Percentiles rank a stretch among this genome's conserved stretches.
Conservation (phyloP, 2,888 invertebrate species). For the Subacronicta megacephala region DNA sequence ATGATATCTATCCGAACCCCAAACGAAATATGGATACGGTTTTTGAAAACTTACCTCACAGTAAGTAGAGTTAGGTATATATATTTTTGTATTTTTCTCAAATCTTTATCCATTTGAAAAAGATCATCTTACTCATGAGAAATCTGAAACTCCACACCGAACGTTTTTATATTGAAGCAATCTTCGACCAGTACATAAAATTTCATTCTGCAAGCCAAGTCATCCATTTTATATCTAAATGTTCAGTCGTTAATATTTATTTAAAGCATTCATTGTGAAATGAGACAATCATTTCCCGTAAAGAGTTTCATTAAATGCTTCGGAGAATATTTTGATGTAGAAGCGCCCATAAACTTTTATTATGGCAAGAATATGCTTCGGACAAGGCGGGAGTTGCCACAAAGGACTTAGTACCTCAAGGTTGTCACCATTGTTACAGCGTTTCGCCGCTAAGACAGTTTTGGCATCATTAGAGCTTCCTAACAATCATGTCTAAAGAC, state of each 20-base stretch:
- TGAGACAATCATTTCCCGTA: conserved; percentile 50
- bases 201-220: conserved; percentile 34
- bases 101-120: not conserved
- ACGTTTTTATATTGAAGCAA: conserved; percentile 43
- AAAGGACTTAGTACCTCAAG: conserved; percentile 62
- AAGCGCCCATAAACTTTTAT: conserved; percentile 59
- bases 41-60: too few relatives aligned
- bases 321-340: conserved; percentile 55
- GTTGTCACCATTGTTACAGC: conserved; percentile 54
- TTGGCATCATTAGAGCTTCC: conserved; percentile 49
- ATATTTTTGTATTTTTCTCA: too few relatives aligned
- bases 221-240: conserved; percentile 52
- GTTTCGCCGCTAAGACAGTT: conserved; percentile 46
- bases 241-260: conserved; percentile 58
- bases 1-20: too few relatives aligned
- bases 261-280: conserved; percentile 50
- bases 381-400: conserved; percentile 61
- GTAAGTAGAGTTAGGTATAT: too few relatives aligned
- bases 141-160: conserved; percentile 28
- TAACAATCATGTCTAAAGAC: conserved; percentile 39
- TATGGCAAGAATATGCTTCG: conserved; percentile 56
- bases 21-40: too few relatives aligned
- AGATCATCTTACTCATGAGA: conserved; percentile 8
- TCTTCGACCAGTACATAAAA: conserved; percentile 45
- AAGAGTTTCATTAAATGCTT: conserved; percentile 49